Conservation (phyloP, 2,888 invertebrate species). For the Xanthia togata region DNA sequence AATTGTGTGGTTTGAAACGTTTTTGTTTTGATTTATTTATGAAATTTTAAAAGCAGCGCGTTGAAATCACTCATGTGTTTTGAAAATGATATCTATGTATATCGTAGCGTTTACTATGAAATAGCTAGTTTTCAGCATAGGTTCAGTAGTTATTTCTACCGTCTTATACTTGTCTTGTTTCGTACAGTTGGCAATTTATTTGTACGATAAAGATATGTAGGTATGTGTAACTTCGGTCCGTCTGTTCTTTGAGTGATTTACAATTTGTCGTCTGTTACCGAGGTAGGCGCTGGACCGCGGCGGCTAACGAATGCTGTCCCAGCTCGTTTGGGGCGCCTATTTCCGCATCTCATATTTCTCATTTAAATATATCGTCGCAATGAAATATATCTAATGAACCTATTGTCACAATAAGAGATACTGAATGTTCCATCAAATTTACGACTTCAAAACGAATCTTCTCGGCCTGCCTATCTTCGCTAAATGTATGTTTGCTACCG, state of each 20-base stretch:
- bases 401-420: constrained; percentile 52
- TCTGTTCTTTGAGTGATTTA: constrained; percentile 80
- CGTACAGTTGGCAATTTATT: constrained; percentile 65
- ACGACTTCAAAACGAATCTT: constrained; percentile 43
- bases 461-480: constrained; percentile 38
- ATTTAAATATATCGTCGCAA: constrained; percentile 72
- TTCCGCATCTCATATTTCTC: constrained; percentile 85
- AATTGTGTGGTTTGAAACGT: constrained; percentile 49
- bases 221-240: constrained; percentile 72
- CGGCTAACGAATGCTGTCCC: constrained; percentile 78
- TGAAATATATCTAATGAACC: constrained; percentile 51
- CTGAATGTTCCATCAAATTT: constrained; percentile 45
- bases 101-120: constrained; percentile 18
- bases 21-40: constrained; percentile 52
- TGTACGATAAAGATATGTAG: constrained; percentile 74
- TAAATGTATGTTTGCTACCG: constrained; percentile 67
- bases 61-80: constrained; percentile 45
- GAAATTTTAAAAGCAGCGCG: constrained; percentile 50
- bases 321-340: constrained; percentile 75
- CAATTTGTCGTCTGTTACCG: constrained; percentile 78
- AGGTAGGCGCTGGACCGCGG: constrained; percentile 78
- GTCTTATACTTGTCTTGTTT: constrained; percentile 51
- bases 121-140: not conserved
- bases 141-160: constrained; percentile 6
- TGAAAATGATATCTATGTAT: constrained; percentile 24